Conservation (phyloP, 35 echinoderm and acorn worm species). For the Heliocidaris tuberculata region DNA sequence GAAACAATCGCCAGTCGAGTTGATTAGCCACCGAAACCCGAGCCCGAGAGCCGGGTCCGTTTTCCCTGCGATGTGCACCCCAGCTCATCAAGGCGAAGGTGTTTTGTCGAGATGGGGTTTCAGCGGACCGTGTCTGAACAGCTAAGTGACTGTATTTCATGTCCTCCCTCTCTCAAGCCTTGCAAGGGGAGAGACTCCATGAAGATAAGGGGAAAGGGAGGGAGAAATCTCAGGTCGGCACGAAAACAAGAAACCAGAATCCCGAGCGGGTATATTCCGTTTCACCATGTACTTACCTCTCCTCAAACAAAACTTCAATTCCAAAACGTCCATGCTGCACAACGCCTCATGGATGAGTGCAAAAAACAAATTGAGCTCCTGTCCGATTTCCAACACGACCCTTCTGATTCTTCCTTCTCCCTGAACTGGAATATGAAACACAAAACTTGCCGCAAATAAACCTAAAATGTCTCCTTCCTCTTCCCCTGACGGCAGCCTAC, state of each 20-base stretch:
- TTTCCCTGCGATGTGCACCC: slow-evolving; percentile 50
- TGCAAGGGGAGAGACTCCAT: slow-evolving; percentile 17
- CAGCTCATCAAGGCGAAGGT: slow-evolving; percentile 42
- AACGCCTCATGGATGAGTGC: slow-evolving; percentile 22
- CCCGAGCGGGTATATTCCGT: background rate
- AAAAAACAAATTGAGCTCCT: slow-evolving; percentile 33
- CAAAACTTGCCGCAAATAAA: slow-evolving; percentile 26
- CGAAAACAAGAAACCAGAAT: slow-evolving; percentile 46
- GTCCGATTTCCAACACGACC: background rate
- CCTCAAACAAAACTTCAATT: slow-evolving; percentile 40
- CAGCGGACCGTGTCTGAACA: slow-evolving; percentile 37
- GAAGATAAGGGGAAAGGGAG: slow-evolving; percentile 33
- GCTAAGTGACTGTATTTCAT: slow-evolving; percentile 54
- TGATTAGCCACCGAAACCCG: slow-evolving; percentile 52
- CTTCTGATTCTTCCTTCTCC: background rate
- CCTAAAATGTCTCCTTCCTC: slow-evolving; percentile 31
- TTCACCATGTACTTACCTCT: slow-evolving; percentile 34
- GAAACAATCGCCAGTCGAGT: slow-evolving; percentile 55
- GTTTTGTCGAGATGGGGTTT: slow-evolving; percentile 52
- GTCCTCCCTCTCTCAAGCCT: slow-evolving; percentile 36
- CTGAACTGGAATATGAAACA: slow-evolving; percentile 24
- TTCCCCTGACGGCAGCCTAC: background rate
- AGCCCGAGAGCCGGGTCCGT: slow-evolving; percentile 36
- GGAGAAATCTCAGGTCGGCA: slow-evolving; percentile 40
- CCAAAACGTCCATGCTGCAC: background rate